Evolutionary conservation across 2,797 vertebrate genomes (phyloP), one percentile per base, ranked within the genome.

Genomic region (Brotula barbata): DNA sequence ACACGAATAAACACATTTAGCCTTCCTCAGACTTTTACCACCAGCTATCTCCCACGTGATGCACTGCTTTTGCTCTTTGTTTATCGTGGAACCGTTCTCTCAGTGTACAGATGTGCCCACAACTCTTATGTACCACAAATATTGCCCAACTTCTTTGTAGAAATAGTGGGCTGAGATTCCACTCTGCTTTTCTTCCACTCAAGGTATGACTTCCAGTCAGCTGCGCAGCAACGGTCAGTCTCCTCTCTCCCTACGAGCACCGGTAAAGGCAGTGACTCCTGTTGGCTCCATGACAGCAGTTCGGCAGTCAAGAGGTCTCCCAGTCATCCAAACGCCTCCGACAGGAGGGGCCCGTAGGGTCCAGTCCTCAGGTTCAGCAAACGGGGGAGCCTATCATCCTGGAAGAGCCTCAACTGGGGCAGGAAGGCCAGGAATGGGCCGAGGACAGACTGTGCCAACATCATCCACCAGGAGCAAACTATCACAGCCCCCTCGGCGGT

Each of bases 171-270:
- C 43, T 25, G 4, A 63, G 34, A 55, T 34, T 50, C 1, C 31
- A 17, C 10, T 58, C 3, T 59, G 25, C 17, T 41, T 73, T 21
- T 75, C 20, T 62, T 64, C 49, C 39, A 33, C 43, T 68, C 12
- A 58, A 95, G 94, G 92, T 85, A 84, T 92, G 80, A 64, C 90
- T 21, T 83, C 85, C 76, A 87, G 87, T 72, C 92, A 94, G 48
- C 73, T 95, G 70, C 91, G 92, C 54, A 85, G 86, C 69, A 91
- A 72, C 1, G 91, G 88, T n/a, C 94, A 95, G 78, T 90, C 90
- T 22, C 89, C 92, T 7, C 82, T 95, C 8, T 88, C 91, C 0
- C 73, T 89, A 37, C 87, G 94, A 3, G 86, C 91, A 48, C 92
- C 94, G 0, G 80, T 94, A 19, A 97, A 96, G 81, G 93, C 91